Evolutionary conservation across 2,797 vertebrate genomes (phyloP).

Genomic region (Aselliscus stoliczkanus): DNA sequence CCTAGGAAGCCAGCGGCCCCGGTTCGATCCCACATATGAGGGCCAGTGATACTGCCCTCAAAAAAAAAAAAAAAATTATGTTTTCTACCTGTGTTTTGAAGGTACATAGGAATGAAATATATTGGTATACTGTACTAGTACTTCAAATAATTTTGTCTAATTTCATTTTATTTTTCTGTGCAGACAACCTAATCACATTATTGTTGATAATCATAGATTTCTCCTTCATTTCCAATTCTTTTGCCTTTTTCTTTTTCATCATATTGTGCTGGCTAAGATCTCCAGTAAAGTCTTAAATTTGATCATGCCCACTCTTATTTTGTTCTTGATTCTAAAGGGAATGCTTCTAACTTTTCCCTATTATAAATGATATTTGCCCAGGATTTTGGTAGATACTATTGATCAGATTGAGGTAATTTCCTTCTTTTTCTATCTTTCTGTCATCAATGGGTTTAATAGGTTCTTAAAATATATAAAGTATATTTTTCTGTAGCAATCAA

Average conservation of each 20-base stretch:
- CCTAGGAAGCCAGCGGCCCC: too few species aligned
- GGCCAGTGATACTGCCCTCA: too few species aligned
- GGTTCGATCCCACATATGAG: too few species aligned
- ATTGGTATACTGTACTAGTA: not conserved
- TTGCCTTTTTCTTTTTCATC: not conserved
- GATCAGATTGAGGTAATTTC: not conserved
- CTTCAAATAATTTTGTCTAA: not conserved
- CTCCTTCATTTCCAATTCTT: not conserved
- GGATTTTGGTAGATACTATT: not conserved
- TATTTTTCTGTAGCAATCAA: not conserved
- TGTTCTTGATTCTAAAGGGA: not conserved
- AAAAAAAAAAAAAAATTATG: not conserved
- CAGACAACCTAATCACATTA: not conserved
- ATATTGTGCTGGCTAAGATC: not conserved
- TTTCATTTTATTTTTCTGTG: not conserved
- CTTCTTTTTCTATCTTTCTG: not conserved
- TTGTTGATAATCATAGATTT: not conserved
- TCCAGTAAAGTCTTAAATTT: not conserved
- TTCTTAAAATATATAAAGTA: not conserved
- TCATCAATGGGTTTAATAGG: not conserved
- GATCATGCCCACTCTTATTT: not conserved
- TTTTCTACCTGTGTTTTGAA: not conserved
- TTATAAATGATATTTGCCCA: not conserved
- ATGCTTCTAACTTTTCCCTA: not conserved
- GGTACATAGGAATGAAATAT: not conserved